Conservation (phyloP, 2,888 invertebrate genomes). For the Lottia scabra region DNA sequence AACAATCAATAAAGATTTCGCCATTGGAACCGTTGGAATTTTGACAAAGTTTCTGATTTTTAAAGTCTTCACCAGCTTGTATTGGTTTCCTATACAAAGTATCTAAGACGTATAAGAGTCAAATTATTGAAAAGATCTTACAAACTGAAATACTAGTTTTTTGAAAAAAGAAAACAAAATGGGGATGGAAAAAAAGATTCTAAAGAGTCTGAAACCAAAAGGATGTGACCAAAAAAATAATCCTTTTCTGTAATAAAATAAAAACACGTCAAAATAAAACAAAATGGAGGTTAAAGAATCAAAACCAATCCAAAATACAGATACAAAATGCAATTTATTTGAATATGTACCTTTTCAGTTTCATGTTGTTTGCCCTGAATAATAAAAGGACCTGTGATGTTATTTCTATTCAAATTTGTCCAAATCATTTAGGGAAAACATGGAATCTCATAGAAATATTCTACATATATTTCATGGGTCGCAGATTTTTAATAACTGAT, state of each 20-base stretch:
- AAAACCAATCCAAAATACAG: too few relatives aligned
- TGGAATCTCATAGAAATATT: too few relatives aligned
- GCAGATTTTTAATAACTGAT: too few relatives aligned
- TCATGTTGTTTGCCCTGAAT: slow-evolving; percentile 50
- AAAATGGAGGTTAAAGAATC: not conserved
- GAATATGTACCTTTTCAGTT: slow-evolving; percentile 50
- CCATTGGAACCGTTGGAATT: too few relatives aligned
- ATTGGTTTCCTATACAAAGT: too few relatives aligned
- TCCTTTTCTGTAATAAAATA: not conserved
- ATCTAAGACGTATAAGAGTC: too few relatives aligned
- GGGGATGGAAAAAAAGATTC: not conserved
- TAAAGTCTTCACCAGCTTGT: too few relatives aligned
- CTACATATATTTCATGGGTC: too few relatives aligned
- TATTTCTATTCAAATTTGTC: too few relatives aligned
- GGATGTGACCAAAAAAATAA: slow-evolving; percentile 80
- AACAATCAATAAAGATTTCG: too few relatives aligned
- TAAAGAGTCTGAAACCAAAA: not conserved
- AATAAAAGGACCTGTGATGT: not conserved
- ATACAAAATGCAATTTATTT: slow-evolving; percentile 11
- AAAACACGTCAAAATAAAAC: not conserved
- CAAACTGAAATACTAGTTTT: not conserved
- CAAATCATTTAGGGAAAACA: too few relatives aligned
- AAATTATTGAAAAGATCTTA: not conserved
- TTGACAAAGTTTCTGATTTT: too few relatives aligned
- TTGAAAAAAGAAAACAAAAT: slow-evolving; percentile 6